Evolutionary conservation across 2,797 vertebrate genomes (phyloP), one percentile per base, ranked within the genome.

Genomic region (Mionectes olivaceus): DNA sequence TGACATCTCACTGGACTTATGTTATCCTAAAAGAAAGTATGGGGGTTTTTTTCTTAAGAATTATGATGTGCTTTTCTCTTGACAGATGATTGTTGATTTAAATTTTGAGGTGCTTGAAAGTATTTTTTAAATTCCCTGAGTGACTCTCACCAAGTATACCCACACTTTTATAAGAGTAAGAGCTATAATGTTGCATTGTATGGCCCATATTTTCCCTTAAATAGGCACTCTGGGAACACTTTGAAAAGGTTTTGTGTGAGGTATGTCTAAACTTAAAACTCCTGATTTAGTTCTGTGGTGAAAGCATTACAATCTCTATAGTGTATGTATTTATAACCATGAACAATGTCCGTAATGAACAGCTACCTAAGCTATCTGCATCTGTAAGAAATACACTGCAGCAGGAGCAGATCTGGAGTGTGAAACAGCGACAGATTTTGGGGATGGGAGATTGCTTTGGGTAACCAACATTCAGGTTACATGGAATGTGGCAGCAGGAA

Each of bases 401-500:
- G 30, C 7, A 55, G 46, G 37, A 78, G 65, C 27, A 46, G 37
- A 32, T 33, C n/a, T 7, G 13, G 15, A 14, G 50, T n/a, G 37
- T 33, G 50, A 46, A 76, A 28, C 35, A 14, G 13, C 23, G 39
- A 15, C 35, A 30, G 2, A 7, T 65, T 25, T 17, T 3, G 46
- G 87, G 44, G 15, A 6, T 5, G 18, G 30, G 32, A 47, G 46
- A 13, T n/a, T 9, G 24, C 30, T 50, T 19, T 28, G 56, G n/a
- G 32, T 59, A 64, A 32, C 32, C 1, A 0, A 44, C 0, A 0
- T 0, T 3, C 27, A 11, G 33, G 33, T 9, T 2, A 1, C 8
- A 2, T 3, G 30, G 44, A 27, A 18, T 0, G 2, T 14, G 46
- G 19, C 61, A 56, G 23, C 0, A 0, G 69, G 37, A 86, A 19